These are phyloP conservation scores for Danio rerio DNA, from an alignment of 2,113 vertebrate species.

Conservation along the genomic window GRCz12tu NC_133183.1:2302001-2302500, in stretches of 20 bases:
- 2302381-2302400: slow-evolving; percentile 45
- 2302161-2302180: slow-evolving; percentile 66
- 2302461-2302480: slow-evolving; percentile 4
- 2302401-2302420: slow-evolving; percentile 57
- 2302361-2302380: slow-evolving; percentile 56
- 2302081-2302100: too few species aligned
- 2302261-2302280: slow-evolving; percentile 76
- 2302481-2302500: too few species aligned
- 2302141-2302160: slow-evolving; percentile 71
- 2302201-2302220: slow-evolving; percentile 68
- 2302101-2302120: slow-evolving; percentile 56
- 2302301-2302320: slow-evolving; percentile 73
- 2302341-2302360: slow-evolving; percentile 71
- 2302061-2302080: too few species aligned
- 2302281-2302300: slow-evolving; percentile 87
- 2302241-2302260: slow-evolving; percentile 66
- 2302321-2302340: slow-evolving; percentile 65
- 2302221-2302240: too few species aligned
- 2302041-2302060: too few species aligned
- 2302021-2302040: too few species aligned
- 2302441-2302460: too few species aligned
- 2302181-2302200: slow-evolving; percentile 71
- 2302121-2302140: slow-evolving; percentile 66
- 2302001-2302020: too few species aligned
- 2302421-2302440: slow-evolving; percentile 29